A percentile compares a stretch with the other conserved stretches of the same genome.
Evolutionary conservation across 2,113 vertebrate genomes (phyloP).

Genomic region (Cynoglossus semilaevis): DNA sequence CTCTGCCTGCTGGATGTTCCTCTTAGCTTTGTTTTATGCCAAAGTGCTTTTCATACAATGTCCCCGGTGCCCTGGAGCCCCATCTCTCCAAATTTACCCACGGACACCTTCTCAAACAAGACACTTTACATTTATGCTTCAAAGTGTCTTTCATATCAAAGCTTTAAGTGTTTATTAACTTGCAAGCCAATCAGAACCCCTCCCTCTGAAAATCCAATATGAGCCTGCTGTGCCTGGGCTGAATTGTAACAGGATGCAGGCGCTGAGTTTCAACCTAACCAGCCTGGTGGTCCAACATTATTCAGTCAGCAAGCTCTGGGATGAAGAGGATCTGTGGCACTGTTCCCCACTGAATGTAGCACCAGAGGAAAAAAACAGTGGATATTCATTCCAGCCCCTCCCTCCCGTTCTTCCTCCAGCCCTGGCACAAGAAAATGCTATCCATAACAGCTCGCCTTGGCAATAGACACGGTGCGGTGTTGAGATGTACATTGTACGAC

Average conservation of each 20-base stretch:
- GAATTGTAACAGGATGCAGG: constrained; percentile 49
- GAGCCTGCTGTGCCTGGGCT: constrained; percentile 5
- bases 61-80: not conserved
- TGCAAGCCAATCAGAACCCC: not conserved
- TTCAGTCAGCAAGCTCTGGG: constrained; percentile 52
- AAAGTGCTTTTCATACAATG: constrained; percentile 10
- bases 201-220: constrained; percentile 23
- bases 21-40: constrained; percentile 27
- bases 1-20: constrained; percentile 22
- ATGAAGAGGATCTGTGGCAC: constrained; percentile 45
- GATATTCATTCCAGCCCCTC: constrained; percentile 32
- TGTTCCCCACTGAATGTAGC: constrained; percentile 52
- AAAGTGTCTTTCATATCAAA: not conserved
- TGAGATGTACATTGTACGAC: constrained; percentile 24
- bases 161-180: constrained; percentile 6
- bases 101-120: constrained; percentile 10
- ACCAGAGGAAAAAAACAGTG: constrained; percentile 28
- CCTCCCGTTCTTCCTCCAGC: constrained; percentile 13
- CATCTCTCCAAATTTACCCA: not conserved
- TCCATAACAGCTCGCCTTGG: constrained; percentile 35
- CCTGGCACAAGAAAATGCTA: constrained; percentile 34
- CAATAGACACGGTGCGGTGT: constrained; percentile 27
- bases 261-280: constrained; percentile 25
- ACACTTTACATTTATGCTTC: not conserved
- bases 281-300: constrained; percentile 24